These are phyloP conservation scores for Oppia nitens DNA, from an alignment of 1,140 invertebrate species.

Conservation along the genomic window DNA sequence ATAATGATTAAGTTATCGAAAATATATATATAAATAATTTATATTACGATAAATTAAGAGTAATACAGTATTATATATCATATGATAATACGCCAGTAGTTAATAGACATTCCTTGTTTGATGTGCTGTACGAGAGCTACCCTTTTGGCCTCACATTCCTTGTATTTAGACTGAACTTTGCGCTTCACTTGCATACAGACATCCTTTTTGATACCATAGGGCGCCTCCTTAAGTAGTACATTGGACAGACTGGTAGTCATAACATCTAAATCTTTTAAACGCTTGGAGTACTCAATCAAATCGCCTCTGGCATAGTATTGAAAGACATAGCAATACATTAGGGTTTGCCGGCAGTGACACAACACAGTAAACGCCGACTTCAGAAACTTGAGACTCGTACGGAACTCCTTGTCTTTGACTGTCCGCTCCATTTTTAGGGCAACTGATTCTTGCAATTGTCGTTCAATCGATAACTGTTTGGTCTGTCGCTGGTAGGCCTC, in stretches of 20 bases:
- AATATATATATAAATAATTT: too few species aligned
- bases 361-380: slow-evolving; percentile 77
- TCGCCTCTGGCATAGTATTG: slow-evolving; percentile 86
- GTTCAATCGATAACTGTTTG: slow-evolving; percentile 86
- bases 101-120: slow-evolving; percentile 56
- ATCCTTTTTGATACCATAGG: neutral
- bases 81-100: too few species aligned
- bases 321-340: slow-evolving; percentile 98
- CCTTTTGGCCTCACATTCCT: slow-evolving; percentile 86
- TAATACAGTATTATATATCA: too few species aligned
- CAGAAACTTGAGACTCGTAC: slow-evolving; percentile 99
- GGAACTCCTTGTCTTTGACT: slow-evolving; percentile 74
- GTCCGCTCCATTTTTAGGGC: slow-evolving; percentile 81
- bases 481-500: slow-evolving; percentile 99
- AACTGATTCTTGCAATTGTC: slow-evolving; percentile 74
- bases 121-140: slow-evolving; percentile 87
- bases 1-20: too few species aligned
- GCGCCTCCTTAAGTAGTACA: slow-evolving; percentile 74
- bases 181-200: neutral
- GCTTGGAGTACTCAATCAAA: slow-evolving; percentile 72
- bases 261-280: slow-evolving; percentile 91
- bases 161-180: slow-evolving; percentile 29
- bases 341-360: slow-evolving; percentile 89
- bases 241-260: slow-evolving; percentile 98
- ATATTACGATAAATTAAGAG: too few species aligned